A percentile compares a stretch with the other conserved stretches of the same genome.
Evolutionary conservation across 2,113 vertebrate genomes (phyloP).

Genomic region (Perca schrenkii): DNA sequence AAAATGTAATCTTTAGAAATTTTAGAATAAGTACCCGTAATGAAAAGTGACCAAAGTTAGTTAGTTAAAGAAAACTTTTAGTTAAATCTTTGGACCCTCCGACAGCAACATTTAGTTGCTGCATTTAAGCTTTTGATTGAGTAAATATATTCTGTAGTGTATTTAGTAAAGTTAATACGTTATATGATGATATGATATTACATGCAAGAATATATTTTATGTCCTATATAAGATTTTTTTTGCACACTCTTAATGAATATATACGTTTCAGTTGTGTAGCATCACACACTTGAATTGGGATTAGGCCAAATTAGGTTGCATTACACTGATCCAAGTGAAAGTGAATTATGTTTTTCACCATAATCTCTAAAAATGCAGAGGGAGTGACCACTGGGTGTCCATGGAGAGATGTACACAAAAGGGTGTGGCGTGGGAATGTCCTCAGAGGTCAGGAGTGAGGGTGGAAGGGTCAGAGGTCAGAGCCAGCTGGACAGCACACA

Average conservation of each 20-base stretch:
- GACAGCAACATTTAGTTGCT: neutral
- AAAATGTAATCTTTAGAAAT: constrained; percentile 7
- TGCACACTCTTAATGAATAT: neutral
- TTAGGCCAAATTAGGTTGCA: constrained; percentile 62
- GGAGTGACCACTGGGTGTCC: constrained; percentile 80
- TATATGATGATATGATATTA: neutral
- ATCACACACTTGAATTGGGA: constrained; percentile 45
- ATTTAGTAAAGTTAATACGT: neutral
- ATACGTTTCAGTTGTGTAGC: neutral
- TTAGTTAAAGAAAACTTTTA: neutral
- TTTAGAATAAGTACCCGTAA: neutral
- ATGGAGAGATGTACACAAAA: constrained; percentile 82
- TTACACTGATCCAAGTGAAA: constrained; percentile 63
- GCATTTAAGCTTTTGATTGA: neutral
- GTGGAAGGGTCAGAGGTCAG: constrained; percentile 81
- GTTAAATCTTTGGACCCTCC: neutral
- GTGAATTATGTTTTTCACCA: constrained; percentile 54
- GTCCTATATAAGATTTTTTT: neutral
- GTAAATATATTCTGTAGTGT: neutral
- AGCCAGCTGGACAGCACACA: constrained; percentile 87
- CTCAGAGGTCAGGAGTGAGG: constrained; percentile 85
- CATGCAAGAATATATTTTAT: neutral
- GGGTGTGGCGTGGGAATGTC: constrained; percentile 88
- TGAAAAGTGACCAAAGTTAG: neutral
- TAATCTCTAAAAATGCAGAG: constrained; percentile 67